Evolutionary conservation across 1,140 invertebrate species (phyloP).

Genomic region (Leptinotarsa texana): DNA sequence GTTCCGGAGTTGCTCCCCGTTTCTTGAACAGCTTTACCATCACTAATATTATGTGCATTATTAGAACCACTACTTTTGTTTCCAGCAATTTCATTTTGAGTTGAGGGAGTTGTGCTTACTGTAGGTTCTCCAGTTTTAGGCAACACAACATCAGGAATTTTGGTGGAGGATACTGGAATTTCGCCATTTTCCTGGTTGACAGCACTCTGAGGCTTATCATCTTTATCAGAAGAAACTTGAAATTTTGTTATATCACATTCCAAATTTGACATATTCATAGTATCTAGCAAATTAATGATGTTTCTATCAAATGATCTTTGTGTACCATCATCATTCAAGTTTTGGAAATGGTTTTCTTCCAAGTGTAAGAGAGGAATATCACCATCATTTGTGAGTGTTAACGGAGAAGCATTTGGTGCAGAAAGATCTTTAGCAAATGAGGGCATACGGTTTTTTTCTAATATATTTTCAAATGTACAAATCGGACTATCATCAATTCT

Average conservation of each 20-base stretch:
- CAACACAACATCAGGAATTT: no score
- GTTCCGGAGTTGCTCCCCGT: background rate
- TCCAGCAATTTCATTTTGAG: background rate
- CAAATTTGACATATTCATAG: constrained; percentile 14
- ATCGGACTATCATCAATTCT: constrained; percentile 11
- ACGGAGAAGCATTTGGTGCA: background rate
- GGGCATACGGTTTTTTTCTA: constrained; percentile 11
- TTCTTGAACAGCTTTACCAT: background rate
- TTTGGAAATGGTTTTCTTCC: constrained; percentile 14
- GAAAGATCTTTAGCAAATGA: background rate
- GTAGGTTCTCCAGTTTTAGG: no score
- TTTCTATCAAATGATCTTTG: constrained; percentile 1
- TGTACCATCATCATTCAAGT: constrained; percentile 12
- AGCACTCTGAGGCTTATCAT: background rate
- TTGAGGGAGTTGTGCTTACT: no score
- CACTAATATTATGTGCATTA: constrained; percentile 1
- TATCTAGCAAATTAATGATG: constrained; percentile 20
- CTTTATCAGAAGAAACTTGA: background rate
- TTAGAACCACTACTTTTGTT: background rate
- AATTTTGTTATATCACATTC: constrained; percentile 10
- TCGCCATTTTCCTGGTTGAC: no score
- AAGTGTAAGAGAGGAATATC: constrained; percentile 24
- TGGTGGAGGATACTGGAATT: no score
- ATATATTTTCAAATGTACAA: constrained; percentile 21
- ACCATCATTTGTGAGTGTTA: constrained; percentile 4